These are phyloP conservation scores for Pristis pectinata DNA, from an alignment of 2,797 vertebrate genomes.

Conservation along the genomic window DNA sequence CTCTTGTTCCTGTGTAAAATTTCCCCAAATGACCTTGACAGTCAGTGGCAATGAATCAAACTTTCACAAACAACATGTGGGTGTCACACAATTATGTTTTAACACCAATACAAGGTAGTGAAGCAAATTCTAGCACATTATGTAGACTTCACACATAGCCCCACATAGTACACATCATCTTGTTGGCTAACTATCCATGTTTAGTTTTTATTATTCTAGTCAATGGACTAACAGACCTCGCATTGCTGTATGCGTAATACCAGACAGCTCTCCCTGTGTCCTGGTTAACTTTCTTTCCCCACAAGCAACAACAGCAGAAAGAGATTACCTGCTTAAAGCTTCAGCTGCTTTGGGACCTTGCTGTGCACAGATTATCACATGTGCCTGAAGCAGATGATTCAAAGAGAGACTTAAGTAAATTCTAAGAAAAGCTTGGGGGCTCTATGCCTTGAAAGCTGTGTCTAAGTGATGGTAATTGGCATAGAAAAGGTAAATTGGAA, in stretches of 20 bases:
- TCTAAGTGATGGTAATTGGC: background rate
- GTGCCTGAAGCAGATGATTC: background rate
- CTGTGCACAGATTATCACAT: background rate
- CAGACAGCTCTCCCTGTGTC: background rate
- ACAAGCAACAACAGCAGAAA: background rate
- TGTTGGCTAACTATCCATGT: too few relatives aligned
- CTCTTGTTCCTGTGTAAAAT: too few relatives aligned
- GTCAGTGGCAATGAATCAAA: too few relatives aligned
- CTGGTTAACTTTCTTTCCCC: background rate
- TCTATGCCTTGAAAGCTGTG: background rate
- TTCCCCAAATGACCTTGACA: too few relatives aligned
- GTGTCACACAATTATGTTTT: too few relatives aligned
- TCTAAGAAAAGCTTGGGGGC: background rate
- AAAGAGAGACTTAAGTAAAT: background rate
- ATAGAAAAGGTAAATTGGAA: background rate
- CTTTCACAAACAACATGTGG: too few relatives aligned
- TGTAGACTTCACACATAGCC: background rate
- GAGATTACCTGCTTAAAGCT: background rate
- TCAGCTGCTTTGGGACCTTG: background rate
- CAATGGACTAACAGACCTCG: background rate
- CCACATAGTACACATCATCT: background rate
- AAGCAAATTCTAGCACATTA: background rate
- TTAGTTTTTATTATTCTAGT: background rate
- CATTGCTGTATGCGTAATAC: background rate
- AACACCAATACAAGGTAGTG: too few relatives aligned